Evolutionary conservation across 2,888 invertebrate genomes (phyloP), one percentile per base, ranked within the genome.

Genomic region (Trachelus stipa): DNA sequence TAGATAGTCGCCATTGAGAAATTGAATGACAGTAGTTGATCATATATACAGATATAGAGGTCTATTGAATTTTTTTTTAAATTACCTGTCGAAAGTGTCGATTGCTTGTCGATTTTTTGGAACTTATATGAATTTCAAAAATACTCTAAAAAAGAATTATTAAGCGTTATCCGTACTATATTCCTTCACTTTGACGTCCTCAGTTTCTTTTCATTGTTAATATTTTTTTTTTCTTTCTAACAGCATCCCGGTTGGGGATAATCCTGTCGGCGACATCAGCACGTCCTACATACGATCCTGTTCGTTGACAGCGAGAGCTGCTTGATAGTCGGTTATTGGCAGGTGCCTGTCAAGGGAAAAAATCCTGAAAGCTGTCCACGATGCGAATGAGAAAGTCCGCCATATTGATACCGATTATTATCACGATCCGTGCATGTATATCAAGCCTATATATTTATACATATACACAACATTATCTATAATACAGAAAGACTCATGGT

Each of bases 271-370:
- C 56, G 23, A 56, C 56, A 56, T 56, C 23, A 23, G 56, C 56
- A 56, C 56, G 56, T 56, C 56, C 56, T 23, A 23, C 23, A 23
- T 56, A 56, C 56, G 56, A 56, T 56, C 56, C 56, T 23, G 2
- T 56, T 56, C 56, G 56, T 56, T 56, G 56, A 56, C 56, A 56
- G 56, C 56, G 23, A 71, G 71, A 71, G 71, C 71, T 34, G 71
- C 31, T 34, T 33, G 34, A 34, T 9, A 71, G 71, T 34, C 34
- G 33, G 71, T 23, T 71, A 71, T 71, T 71, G 71, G 34, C 71
- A 71, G 71, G 71, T 71, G 30, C 71, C 71, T 71, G 71, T 71
- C 71, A 71, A 71, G 34, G 11, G 56, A 56, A 23, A 56, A 40
- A 56, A 56, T 23, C 6, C 56, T 56, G 56, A 56, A 56, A 56